Conservation (phyloP, 2,888 invertebrate species). For the Tenthredo mesomela region DNA sequence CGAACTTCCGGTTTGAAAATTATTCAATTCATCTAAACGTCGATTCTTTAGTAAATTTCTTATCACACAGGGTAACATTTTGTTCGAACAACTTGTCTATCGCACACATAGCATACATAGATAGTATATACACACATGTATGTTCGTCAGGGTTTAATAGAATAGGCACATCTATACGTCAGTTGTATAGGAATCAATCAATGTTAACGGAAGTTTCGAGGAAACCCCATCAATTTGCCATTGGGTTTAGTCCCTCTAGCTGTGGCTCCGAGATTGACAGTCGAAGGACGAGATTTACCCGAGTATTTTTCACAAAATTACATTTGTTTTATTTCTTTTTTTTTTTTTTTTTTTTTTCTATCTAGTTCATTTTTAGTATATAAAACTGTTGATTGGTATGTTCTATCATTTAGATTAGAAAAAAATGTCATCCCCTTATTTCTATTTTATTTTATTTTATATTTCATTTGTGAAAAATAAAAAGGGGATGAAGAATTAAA, state of each 20-base stretch:
- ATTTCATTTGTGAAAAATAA: neutral
- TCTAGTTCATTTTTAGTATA: neutral
- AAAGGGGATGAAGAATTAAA: no score
- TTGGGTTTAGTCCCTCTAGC: constrained; percentile 3
- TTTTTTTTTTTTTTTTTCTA: no score
- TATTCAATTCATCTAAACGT: neutral
- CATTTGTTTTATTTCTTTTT: neutral
- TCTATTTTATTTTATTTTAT: neutral
- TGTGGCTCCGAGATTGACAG: neutral
- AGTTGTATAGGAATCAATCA: constrained; percentile 19
- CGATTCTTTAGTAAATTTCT: neutral
- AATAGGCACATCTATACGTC: neutral
- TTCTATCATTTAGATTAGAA: neutral
- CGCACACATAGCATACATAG: neutral
- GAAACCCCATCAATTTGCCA: constrained; percentile 6
- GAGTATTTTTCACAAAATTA: neutral
- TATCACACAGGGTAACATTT: neutral
- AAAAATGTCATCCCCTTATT: neutral
- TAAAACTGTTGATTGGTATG: no score
- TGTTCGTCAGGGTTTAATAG: neutral
- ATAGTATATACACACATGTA: neutral
- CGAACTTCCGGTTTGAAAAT: neutral
- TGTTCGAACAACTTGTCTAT: neutral
- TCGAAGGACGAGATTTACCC: neutral
- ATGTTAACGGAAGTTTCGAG: constrained; percentile 25